Evolutionary conservation across 2,113 vertebrate species (phyloP).

Genomic region (Anolis sagrei): DNA sequence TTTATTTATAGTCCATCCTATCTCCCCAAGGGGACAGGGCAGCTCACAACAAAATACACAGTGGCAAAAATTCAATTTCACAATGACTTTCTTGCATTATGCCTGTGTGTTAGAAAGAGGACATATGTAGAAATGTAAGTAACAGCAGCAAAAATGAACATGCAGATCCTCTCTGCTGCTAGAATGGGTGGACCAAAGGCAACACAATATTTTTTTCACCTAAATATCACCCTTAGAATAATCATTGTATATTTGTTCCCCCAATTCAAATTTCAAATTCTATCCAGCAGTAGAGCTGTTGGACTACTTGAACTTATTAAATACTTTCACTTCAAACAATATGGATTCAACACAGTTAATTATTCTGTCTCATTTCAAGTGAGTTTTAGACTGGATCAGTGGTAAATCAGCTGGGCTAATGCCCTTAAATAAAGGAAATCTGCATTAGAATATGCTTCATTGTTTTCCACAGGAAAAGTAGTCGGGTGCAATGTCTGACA

Average conservation of each 20-base stretch:
- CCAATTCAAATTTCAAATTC: not conserved
- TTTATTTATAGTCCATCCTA: too few species aligned
- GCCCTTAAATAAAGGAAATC: conserved; percentile 33
- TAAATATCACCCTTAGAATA: not conserved
- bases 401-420: conserved; percentile 36
- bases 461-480: conserved; percentile 33
- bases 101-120: not conserved
- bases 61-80: too few species aligned
- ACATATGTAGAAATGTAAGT: not conserved
- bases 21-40: too few species aligned
- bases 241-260: not conserved
- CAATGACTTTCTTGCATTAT: not conserved
- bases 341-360: not conserved
- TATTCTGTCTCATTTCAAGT: conserved; percentile 47
- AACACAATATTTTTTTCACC: not conserved
- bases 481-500: conserved; percentile 28
- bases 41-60: too few species aligned
- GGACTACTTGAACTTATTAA: not conserved
- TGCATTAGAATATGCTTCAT: conserved; percentile 14
- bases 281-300: not conserved
- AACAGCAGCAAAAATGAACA: too few species aligned
- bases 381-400: conserved; percentile 28
- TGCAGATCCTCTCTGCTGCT: not conserved
- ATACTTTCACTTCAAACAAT: not conserved
- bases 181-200: not conserved